Evolutionary conservation across 2,797 vertebrate species (phyloP), one percentile per base, ranked within the genome.

Genomic region (Kryptopterus vitreolus): DNA sequence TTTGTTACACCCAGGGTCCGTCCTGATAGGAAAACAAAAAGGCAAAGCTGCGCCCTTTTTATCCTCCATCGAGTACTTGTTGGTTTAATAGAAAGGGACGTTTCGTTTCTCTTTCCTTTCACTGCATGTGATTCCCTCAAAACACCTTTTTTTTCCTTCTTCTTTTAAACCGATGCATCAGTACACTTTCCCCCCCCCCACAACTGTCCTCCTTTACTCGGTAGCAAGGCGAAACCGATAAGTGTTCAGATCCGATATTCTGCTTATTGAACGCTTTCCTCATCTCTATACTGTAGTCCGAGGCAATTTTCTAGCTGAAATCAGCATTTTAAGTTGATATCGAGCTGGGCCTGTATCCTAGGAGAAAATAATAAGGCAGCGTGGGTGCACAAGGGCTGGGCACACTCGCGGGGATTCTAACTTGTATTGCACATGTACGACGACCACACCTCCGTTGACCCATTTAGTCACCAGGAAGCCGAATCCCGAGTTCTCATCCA

Each of bases 1-100:
- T 85, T 74, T 78, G 78, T 79, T 76, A 38, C 57, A 78, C 65
- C 53, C 52, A 69, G 26, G 33, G 52, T 48, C 58, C 24, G 46
- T 58, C 43, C 22, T 7, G 18, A 29, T 53, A 31, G 72, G 58
- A 73, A 66, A 16, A 6, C 16, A 24, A n/a, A 7, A 7, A 38
- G 22, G 33, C 18, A 29, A 70, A 70, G 18, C 9, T 0, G 16
- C 20, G 18, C 26, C 46, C 5, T 31, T 7, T 50, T 24, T 33
- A 46, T 18, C 20, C 12, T 31, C 4, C 31, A 65, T 69, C 76
- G 6, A 24, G 31, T 65, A 2, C 18, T 48, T 59, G 35, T 33
- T 68, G 33, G 33, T 3, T 31, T 15, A 16, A 48, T 11, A 38
- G 55, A 50, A 50, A 52, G 7, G 26, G 53, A 15, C 9, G 55